A percentile compares a stretch with the other conserved stretches of the same genome.
Conservation (phyloP, 2,797 vertebrate genomes). For the Sebastes minor region DNA sequence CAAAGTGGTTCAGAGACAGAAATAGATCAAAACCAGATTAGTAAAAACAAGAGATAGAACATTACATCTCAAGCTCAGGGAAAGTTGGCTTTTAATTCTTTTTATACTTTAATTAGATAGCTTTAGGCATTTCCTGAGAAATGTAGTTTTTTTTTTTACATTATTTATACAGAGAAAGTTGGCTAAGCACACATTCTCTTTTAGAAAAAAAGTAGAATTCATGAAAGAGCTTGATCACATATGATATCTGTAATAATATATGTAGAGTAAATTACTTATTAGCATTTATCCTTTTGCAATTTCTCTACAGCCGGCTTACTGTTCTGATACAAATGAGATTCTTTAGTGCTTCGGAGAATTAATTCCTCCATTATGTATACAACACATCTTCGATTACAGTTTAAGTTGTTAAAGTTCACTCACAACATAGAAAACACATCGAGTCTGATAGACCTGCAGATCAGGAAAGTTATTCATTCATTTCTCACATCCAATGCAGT, state of each 20-base stretch:
- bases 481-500: constrained; percentile 1
- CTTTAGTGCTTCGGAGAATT: neutral
- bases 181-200: constrained; percentile 12
- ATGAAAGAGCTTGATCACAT: constrained; percentile 15
- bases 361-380: neutral
- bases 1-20: neutral
- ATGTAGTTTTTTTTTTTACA: neutral
- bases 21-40: constrained; percentile 3
- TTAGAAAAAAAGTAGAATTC: neutral
- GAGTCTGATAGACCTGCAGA: neutral
- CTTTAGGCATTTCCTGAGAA: constrained; percentile 38
- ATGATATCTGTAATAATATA: constrained; percentile 24
- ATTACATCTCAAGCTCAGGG: constrained; percentile 4
- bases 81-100: constrained; percentile 19
- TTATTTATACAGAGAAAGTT: neutral
- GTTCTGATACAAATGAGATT: neutral
- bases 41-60: constrained; percentile 9
- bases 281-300: neutral
- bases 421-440: neutral
- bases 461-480: constrained; percentile 4
- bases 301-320: neutral
- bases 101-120: constrained; percentile 29
- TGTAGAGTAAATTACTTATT: constrained; percentile 11
- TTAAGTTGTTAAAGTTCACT: neutral
- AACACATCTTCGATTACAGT: neutral